Conservation (phyloP, 2,888 invertebrate genomes). For the Halocaridina rubra region DNA sequence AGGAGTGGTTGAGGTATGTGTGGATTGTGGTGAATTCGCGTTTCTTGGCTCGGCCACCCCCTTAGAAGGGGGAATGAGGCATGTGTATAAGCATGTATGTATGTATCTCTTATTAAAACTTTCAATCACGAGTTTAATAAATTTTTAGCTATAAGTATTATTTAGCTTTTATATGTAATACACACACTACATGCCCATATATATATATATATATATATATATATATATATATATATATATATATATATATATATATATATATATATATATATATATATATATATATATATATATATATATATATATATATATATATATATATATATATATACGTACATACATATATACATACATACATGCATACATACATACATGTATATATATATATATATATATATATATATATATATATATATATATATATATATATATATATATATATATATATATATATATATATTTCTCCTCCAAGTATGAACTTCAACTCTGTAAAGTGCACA, state of each 20-base stretch:
- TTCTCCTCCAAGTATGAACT: no score
- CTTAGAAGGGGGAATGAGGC: no score
- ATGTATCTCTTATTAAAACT: no score
- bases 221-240: not conserved
- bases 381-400: not conserved
- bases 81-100: no score
- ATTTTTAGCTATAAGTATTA: no score
- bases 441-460: not conserved
- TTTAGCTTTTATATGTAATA: not conserved
- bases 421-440: not conserved
- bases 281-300: not conserved
- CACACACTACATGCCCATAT: not conserved
- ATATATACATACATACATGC: not conserved
- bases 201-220: not conserved
- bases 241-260: not conserved
- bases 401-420: not conserved
- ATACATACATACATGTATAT: not conserved
- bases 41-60: no score
- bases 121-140: no score
- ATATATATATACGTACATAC: not conserved
- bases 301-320: not conserved
- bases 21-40: no score
- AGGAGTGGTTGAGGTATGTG: no score
- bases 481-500: no score
- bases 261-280: not conserved